Percentiles rank a stretch among this genome's conserved stretches.
These are phyloP conservation scores for Leucophenga montana DNA, from an alignment of 2,888 invertebrate genomes.

Conservation along the genomic window DNA sequence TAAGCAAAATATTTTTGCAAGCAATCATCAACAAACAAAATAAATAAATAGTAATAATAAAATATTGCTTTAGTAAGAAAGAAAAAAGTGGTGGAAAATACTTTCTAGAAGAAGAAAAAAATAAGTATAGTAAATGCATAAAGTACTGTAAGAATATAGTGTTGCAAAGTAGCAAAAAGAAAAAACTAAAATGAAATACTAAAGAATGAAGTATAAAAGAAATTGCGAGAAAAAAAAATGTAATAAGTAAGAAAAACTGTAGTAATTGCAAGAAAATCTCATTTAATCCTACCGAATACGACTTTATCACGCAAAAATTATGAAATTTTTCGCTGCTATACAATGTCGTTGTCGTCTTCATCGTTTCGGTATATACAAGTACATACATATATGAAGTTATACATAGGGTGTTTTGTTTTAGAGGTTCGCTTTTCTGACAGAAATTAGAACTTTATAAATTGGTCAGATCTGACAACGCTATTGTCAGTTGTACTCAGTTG, in stretches of 20 bases:
- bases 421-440: no score
- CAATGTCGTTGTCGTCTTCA: no score
- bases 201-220: neutral
- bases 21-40: slow-evolving; percentile 20
- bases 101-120: neutral
- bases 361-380: no score
- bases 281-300: slow-evolving; percentile 67
- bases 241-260: slow-evolving; percentile 1
- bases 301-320: slow-evolving; percentile 69
- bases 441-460: no score
- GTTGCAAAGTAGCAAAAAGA: no score
- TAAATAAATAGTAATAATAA: slow-evolving; percentile 19
- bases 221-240: slow-evolving; percentile 1
- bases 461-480: no score
- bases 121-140: neutral
- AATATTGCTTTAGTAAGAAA: neutral
- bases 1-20: slow-evolving; percentile 11
- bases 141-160: no score
- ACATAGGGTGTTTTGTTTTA: no score
- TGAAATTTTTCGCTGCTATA: slow-evolving; percentile 57
- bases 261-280: slow-evolving; percentile 69
- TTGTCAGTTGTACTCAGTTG: no score
- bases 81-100: neutral
- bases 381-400: no score
- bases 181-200: neutral